These are phyloP conservation scores for Drosophila truncata DNA, from an alignment of 1,140 invertebrate species.

Conservation along the genomic window DNA sequence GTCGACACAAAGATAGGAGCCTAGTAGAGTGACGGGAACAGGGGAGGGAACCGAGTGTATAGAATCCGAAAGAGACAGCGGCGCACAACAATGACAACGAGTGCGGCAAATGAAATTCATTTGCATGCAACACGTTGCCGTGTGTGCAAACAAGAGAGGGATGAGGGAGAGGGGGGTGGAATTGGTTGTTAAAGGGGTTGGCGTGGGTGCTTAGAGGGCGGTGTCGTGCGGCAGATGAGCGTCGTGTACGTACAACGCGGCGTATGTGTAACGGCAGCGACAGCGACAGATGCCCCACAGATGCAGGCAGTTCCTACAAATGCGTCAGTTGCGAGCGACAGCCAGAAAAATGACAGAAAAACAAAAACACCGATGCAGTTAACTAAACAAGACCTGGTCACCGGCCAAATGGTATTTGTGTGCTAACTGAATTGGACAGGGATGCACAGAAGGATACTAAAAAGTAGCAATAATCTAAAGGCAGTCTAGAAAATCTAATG, in stretches of 20 bases:
- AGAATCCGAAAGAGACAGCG: conserved; percentile 15
- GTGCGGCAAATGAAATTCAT: conserved; percentile 67
- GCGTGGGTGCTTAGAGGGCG: not conserved
- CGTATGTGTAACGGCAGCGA: conserved; percentile 47
- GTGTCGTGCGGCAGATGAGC: conserved; percentile 48
- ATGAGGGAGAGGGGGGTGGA: conserved; percentile 5
- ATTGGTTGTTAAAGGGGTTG: not conserved
- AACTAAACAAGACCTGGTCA: conserved; percentile 60
- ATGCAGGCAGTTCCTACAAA: conserved; percentile 29
- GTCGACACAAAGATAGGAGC: conserved; percentile 11
- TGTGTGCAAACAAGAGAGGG: conserved; percentile 59
- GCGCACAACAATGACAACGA: conserved; percentile 51
- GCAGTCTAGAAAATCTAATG: not conserved
- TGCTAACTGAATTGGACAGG: conserved; percentile 27
- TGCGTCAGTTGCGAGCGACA: conserved; percentile 40
- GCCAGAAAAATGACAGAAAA: conserved; percentile 8
- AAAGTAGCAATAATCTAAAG: not conserved
- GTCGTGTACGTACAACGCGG: conserved; percentile 52
- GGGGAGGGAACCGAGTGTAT: not conserved
- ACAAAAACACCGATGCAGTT: conserved; percentile 52
- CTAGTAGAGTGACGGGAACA: not conserved
- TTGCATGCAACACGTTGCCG: conserved; percentile 80
- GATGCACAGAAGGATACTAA: conserved; percentile 1
- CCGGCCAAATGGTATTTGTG: conserved; percentile 27
- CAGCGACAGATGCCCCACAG: conserved; percentile 35